Conservation (phyloP, 2,888 invertebrate species). For the Diadegma fenestrale region DNA sequence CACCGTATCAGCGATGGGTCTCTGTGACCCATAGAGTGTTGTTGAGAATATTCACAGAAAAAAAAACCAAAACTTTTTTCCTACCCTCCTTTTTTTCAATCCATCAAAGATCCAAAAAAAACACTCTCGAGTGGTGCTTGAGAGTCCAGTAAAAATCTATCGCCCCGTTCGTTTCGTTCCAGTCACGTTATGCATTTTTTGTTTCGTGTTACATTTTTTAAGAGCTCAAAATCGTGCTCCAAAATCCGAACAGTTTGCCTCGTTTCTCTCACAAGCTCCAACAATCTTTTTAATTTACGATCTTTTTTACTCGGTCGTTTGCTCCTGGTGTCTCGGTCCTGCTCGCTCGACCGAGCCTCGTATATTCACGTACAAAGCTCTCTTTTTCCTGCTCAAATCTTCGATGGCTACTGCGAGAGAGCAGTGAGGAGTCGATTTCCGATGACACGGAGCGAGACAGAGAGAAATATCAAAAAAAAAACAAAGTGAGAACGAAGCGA, state of each 20-base stretch:
- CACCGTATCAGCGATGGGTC: neutral
- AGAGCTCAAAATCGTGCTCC: neutral
- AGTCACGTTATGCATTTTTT: slow-evolving; percentile 1
- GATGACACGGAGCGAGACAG: slow-evolving; percentile 19
- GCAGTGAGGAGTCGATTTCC: slow-evolving; percentile 38
- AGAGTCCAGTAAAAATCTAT: slow-evolving; percentile 16
- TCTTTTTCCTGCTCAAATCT: slow-evolving; percentile 38
- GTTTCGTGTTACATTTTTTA: neutral
- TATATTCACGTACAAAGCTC: slow-evolving; percentile 4
- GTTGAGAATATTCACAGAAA: neutral
- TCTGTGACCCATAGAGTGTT: neutral
- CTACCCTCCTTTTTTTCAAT: too few species aligned
- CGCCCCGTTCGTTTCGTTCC: neutral
- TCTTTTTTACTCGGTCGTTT: slow-evolving; percentile 8
- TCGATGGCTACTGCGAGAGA: slow-evolving; percentile 50
- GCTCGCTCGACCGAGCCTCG: neutral
- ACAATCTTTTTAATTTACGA: slow-evolving; percentile 46
- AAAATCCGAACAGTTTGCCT: slow-evolving; percentile 23
- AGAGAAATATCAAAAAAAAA: neutral
- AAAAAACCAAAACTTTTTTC: neutral
- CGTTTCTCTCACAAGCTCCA: slow-evolving; percentile 3
- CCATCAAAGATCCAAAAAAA: neutral
- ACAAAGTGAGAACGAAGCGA: neutral
- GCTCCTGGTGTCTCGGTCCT: neutral
- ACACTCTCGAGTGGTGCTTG: neutral